phyloP scores from a whole-genome alignment of 2,113 vertebrate genomes.

The Puma concolor region DNA sequence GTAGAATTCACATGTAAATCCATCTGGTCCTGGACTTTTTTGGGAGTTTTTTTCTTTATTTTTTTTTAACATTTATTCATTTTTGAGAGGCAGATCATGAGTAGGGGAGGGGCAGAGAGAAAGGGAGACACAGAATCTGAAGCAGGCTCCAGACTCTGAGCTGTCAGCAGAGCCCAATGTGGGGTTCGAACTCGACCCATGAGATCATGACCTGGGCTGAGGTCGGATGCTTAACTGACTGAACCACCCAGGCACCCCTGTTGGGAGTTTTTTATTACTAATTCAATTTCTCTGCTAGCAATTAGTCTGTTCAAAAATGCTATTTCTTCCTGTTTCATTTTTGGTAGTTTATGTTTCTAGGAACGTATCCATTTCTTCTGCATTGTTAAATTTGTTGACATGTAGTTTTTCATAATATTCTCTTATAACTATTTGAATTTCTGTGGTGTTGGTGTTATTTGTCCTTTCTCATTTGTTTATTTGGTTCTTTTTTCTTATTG shows the following conservation, averaged over 20 bases:
- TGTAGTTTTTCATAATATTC: neutral
- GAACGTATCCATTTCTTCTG: neutral
- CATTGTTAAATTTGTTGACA: neutral
- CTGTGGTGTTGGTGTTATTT: neutral
- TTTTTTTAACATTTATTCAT: too few species aligned
- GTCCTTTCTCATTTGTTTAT: neutral
- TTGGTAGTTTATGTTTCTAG: neutral
- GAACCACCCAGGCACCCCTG: neutral
- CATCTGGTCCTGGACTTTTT: neutral
- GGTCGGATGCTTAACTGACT: too few species aligned
- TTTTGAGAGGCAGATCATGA: too few species aligned
- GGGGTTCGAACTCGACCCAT: too few species aligned
- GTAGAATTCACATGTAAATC: neutral
- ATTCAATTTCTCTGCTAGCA: neutral
- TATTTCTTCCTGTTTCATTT: neutral
- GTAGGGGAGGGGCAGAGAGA: too few species aligned
- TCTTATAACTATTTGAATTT: neutral
- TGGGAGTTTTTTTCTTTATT: neutral
- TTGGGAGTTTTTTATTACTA: neutral
- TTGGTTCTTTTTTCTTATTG: neutral
- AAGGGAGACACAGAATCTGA: too few species aligned
- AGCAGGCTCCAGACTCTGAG: too few species aligned
- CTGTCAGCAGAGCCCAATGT: too few species aligned
- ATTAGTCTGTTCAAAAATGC: neutral
- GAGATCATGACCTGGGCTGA: too few species aligned